Percentiles rank a stretch among this genome's conserved stretches.
Evolutionary conservation across 2,888 invertebrate species (phyloP).

Genomic region (Megastigmus dorsalis): DNA sequence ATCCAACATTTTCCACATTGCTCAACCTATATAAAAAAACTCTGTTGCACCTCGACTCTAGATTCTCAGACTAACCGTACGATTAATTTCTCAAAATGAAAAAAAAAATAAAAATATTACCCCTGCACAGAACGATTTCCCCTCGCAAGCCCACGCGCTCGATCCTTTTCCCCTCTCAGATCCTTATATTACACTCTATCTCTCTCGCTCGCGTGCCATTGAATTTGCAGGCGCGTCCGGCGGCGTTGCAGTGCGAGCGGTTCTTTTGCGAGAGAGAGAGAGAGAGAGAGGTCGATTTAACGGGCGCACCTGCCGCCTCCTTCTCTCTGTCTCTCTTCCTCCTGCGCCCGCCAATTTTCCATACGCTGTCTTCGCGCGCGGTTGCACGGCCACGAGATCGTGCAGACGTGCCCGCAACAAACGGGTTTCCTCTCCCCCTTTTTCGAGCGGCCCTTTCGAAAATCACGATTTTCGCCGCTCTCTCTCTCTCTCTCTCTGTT

Average conservation of each 20-base stretch:
- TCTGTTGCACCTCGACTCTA: too few species aligned
- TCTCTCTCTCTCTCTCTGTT: too few species aligned
- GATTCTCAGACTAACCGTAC: too few species aligned
- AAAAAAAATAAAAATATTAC: too few species aligned
- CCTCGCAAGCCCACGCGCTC: neutral
- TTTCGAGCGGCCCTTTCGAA: neutral
- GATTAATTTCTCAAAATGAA: too few species aligned
- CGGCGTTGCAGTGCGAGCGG: neutral
- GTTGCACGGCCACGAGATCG: neutral
- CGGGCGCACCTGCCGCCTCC: constrained; percentile 36
- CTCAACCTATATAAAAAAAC: too few species aligned
- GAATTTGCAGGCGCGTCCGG: neutral
- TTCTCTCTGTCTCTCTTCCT: neutral
- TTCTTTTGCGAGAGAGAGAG: neutral
- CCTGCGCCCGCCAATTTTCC: constrained; percentile 30
- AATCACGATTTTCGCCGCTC: constrained; percentile 28
- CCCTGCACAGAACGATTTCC: too few species aligned
- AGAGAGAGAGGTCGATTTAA: constrained; percentile 11
- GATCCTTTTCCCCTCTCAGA: too few species aligned
- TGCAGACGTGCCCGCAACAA: neutral
- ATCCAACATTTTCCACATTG: too few species aligned
- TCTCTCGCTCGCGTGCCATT: neutral
- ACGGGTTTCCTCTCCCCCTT: neutral
- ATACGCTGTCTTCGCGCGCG: constrained; percentile 1
- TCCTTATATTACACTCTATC: too few species aligned